A percentile compares a stretch with the other conserved stretches of the same genome.
phyloP scores from a whole-genome alignment of 2,113 vertebrate genomes.

The Sphyrna mokarran region DNA sequence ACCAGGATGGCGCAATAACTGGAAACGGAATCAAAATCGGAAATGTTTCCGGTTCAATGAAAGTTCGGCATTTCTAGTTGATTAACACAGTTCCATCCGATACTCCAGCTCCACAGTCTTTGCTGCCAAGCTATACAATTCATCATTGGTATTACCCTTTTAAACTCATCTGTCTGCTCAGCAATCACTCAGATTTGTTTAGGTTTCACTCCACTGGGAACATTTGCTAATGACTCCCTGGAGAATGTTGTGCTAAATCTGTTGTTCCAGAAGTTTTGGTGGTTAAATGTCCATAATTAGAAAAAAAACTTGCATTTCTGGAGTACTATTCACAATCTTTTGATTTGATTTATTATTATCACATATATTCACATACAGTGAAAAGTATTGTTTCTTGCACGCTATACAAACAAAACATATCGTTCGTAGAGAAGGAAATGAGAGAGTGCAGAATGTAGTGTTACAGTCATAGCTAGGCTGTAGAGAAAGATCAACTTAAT shows the following conservation, averaged over 20 bases:
- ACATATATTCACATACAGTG: too few relatives aligned
- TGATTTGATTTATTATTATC: too few relatives aligned
- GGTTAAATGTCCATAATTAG: too few relatives aligned
- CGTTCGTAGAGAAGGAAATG: too few relatives aligned
- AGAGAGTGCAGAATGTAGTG: too few relatives aligned
- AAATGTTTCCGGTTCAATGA: background rate
- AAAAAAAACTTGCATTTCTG: background rate
- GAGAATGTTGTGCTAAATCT: background rate
- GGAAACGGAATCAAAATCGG: background rate
- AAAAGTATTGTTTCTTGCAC: too few relatives aligned
- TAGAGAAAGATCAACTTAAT: too few relatives aligned
- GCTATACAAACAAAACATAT: too few relatives aligned
- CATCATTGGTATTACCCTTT: background rate
- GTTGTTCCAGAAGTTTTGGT: too few relatives aligned
- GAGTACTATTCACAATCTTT: background rate
- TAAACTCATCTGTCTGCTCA: background rate
- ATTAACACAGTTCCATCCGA: background rate
- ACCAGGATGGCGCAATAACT: background rate
- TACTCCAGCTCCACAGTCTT: background rate
- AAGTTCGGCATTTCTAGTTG: constrained; percentile 10
- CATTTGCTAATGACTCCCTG: background rate
- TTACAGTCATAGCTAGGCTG: too few relatives aligned
- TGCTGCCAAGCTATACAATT: background rate
- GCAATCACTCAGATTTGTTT: background rate
- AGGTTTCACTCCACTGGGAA: background rate